A percentile compares a stretch with the other conserved stretches of the same genome.
phyloP scores from a whole-genome alignment of 2,113 vertebrate genomes.

The Genyomyrus donnyi region DNA sequence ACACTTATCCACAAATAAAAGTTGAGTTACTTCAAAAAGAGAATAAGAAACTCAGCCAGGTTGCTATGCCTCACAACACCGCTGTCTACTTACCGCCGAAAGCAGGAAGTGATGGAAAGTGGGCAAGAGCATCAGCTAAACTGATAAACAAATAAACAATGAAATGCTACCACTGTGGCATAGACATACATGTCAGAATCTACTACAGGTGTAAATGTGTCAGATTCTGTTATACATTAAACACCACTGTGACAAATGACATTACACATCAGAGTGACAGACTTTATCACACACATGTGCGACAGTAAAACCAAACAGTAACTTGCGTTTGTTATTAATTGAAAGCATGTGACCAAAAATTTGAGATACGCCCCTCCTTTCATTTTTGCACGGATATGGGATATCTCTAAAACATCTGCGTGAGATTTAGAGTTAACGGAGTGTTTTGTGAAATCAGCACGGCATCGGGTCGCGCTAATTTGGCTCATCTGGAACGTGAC shows the following conservation, averaged over 20 bases:
- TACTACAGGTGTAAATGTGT: neutral
- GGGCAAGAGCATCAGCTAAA: neutral
- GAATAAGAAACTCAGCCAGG: neutral
- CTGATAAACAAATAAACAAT: neutral
- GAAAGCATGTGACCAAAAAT: neutral
- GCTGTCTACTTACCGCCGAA: neutral
- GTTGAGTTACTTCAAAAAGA: neutral
- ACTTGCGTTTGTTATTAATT: neutral
- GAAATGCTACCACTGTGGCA: neutral
- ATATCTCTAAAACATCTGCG: neutral
- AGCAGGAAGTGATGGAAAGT: neutral
- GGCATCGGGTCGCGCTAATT: neutral
- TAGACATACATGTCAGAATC: neutral
- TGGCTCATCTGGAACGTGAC: neutral
- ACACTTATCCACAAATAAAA: neutral
- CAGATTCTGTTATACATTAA: neutral
- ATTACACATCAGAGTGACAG: neutral
- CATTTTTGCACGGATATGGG: neutral
- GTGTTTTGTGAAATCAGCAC: neutral
- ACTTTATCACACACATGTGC: neutral
- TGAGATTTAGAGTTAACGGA: neutral
- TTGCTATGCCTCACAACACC: neutral
- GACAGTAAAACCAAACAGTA: neutral
- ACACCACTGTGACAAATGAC: neutral
- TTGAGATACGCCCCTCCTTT: neutral